phyloP scores from a whole-genome alignment of 2,888 invertebrate species.

The Bugula neritina region DNA sequence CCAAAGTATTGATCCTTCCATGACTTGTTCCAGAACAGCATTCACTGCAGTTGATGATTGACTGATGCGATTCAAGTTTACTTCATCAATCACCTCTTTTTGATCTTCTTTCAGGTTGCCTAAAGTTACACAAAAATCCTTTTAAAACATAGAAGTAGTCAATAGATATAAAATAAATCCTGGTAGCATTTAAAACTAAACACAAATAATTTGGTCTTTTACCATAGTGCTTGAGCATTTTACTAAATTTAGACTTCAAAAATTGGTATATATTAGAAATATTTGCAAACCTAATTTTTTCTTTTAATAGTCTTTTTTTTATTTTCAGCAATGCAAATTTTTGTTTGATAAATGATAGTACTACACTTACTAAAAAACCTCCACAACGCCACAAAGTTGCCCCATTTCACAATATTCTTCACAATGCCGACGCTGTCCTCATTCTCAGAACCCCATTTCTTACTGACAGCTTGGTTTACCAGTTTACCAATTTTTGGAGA shows the following conservation, averaged over 20 bases:
- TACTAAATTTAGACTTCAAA: too few species aligned
- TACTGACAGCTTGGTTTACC: background rate
- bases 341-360: too few species aligned
- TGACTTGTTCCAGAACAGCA: background rate
- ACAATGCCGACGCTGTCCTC: background rate
- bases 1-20: background rate
- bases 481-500: constrained; percentile 14
- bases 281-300: too few species aligned
- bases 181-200: too few species aligned
- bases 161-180: too few species aligned
- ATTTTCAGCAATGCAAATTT: too few species aligned
- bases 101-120: background rate
- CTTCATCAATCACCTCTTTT: background rate
- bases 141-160: too few species aligned
- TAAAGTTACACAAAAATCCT: too few species aligned
- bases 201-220: too few species aligned
- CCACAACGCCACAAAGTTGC: constrained; percentile 7
- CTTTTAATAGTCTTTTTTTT: too few species aligned
- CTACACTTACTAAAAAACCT: constrained; percentile 1
- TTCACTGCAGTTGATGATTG: background rate
- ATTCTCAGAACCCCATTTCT: background rate
- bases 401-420: constrained; percentile 9
- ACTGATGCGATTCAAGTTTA: background rate
- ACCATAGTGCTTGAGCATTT: too few species aligned
- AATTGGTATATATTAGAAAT: too few species aligned